phyloP scores from a whole-genome alignment of 2,888 invertebrate genomes.

The Cephalotes varians region DNA sequence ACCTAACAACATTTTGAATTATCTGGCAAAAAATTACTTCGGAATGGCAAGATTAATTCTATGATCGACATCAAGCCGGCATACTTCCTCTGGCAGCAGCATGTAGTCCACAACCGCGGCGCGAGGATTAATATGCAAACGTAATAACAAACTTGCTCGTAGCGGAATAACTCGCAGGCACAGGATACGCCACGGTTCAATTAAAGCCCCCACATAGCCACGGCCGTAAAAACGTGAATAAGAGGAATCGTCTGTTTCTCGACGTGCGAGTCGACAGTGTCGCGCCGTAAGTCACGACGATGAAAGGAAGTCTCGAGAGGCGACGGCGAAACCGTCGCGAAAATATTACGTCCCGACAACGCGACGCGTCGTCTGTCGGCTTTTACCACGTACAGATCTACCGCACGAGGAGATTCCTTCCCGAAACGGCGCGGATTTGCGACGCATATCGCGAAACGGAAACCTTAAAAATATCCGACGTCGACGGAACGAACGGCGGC shows the following conservation, averaged over 20 bases:
- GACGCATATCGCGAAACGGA: slow-evolving; percentile 42
- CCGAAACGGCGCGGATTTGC: slow-evolving; percentile 22
- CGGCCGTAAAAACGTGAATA: slow-evolving; percentile 27
- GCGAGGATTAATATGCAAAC: slow-evolving; percentile 38
- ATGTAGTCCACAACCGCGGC: not conserved
- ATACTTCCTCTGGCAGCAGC: slow-evolving; percentile 6
- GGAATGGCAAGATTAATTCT: slow-evolving; percentile 32
- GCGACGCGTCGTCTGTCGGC: slow-evolving; percentile 13
- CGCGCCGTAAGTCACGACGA: slow-evolving; percentile 60
- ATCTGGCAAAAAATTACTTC: slow-evolving; percentile 13
- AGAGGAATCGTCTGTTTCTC: slow-evolving; percentile 32
- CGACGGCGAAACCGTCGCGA: slow-evolving; percentile 49
- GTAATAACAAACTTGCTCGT: slow-evolving; percentile 42
- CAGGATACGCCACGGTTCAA: slow-evolving; percentile 37
- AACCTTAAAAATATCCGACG: slow-evolving; percentile 72
- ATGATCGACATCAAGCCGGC: slow-evolving; percentile 19
- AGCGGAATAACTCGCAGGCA: not conserved
- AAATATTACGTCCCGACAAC: slow-evolving; percentile 63
- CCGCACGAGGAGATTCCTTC: not conserved
- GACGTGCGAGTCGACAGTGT: not conserved
- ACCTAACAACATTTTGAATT: slow-evolving; percentile 26
- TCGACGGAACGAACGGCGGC: slow-evolving; percentile 54
- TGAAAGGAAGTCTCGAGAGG: slow-evolving; percentile 59
- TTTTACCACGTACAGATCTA: not conserved
- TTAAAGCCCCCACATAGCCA: slow-evolving; percentile 10